Conservation (phyloP, 2,888 invertebrate species). For the Orthonevra nobilis region DNA sequence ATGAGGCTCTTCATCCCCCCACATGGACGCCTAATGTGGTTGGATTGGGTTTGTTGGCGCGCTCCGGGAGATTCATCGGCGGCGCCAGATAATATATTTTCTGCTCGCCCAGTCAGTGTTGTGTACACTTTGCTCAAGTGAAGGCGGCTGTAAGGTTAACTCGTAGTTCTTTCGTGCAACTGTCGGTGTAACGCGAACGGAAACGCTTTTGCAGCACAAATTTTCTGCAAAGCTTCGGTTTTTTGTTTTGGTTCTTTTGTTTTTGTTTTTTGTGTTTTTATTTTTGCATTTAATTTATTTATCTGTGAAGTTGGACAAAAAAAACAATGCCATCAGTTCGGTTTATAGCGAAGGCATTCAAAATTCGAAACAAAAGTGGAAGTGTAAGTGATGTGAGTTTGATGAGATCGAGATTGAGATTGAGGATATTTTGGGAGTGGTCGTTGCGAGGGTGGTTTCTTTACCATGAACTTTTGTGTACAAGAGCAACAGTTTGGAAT, state of each 20-base stretch:
- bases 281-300: not conserved
- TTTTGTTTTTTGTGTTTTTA: conserved; percentile 6
- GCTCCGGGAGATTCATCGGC: conserved; percentile 40
- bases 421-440: conserved; percentile 25
- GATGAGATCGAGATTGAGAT: not conserved
- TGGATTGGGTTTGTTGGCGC: conserved; percentile 26
- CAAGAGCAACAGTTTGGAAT: conserved; percentile 55
- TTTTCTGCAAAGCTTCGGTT: conserved; percentile 27
- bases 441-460: not conserved
- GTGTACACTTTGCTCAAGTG: conserved; percentile 40
- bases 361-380: conserved; percentile 69
- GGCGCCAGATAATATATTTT: conserved; percentile 49
- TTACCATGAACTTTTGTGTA: not conserved
- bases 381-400: conserved; percentile 40
- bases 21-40: not conserved
- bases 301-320: conserved; percentile 11
- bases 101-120: conserved; percentile 52
- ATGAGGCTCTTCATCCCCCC: conserved; percentile 43
- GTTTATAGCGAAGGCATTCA: conserved; percentile 75
- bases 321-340: conserved; percentile 76
- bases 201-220: conserved; percentile 30
- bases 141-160: conserved; percentile 24
- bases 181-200: conserved; percentile 11
- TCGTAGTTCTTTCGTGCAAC: too few relatives aligned
- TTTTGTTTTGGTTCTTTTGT: conserved; percentile 2